These are phyloP conservation scores for Salvelinus namaycush DNA, from an alignment of 2,113 vertebrate genomes.

Conservation along the genomic window DNA sequence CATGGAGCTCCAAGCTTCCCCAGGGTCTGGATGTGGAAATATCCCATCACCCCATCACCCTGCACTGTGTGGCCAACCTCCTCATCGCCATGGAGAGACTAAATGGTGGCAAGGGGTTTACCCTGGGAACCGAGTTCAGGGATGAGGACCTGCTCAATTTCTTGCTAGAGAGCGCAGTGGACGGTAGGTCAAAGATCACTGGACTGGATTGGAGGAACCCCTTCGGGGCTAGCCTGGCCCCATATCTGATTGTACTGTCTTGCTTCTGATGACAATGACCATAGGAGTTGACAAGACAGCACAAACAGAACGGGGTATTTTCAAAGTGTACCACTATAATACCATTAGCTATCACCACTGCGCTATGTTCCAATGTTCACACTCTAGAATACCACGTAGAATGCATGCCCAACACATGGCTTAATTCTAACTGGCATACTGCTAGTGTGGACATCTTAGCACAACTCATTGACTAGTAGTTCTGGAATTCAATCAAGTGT, in stretches of 20 bases:
- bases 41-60: constrained; percentile 42
- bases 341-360: not conserved
- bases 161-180: constrained; percentile 56
- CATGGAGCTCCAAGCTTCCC: constrained; percentile 32
- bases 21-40: constrained; percentile 53
- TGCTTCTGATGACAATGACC: not conserved
- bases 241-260: not conserved
- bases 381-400: too few relatives aligned
- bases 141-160: constrained; percentile 57
- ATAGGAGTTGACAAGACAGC: not conserved
- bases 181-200: constrained; percentile 48
- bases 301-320: not conserved
- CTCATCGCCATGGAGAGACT: constrained; percentile 60
- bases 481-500: not conserved
- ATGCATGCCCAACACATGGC: too few relatives aligned
- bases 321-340: not conserved
- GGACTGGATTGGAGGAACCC: not conserved
- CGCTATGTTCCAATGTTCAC: too few relatives aligned
- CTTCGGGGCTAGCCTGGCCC: not conserved
- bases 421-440: not conserved
- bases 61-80: constrained; percentile 56
- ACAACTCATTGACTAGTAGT: not conserved
- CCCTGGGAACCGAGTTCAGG: constrained; percentile 46
- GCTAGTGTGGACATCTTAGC: not conserved
- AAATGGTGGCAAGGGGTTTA: not conserved